These are phyloP conservation scores for Drosophila subsilvestris DNA, from an alignment of 2,888 invertebrate genomes.

Conservation along the genomic window DNA sequence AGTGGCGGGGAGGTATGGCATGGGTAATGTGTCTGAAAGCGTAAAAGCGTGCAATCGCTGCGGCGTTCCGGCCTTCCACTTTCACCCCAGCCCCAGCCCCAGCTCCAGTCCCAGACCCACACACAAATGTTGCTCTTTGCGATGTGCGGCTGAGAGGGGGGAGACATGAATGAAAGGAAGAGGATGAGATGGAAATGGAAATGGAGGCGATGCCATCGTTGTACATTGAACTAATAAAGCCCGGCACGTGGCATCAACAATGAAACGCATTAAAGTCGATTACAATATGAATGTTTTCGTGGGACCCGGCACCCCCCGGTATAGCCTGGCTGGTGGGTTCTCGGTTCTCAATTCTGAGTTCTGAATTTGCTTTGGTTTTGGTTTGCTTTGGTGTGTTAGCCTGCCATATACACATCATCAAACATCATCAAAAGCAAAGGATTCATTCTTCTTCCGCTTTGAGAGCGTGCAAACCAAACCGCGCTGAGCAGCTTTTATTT, in stretches of 20 bases:
- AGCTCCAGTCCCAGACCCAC: not conserved
- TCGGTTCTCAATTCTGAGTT: conserved; percentile 8
- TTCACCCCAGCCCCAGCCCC: conserved; percentile 10
- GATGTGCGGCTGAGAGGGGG: conserved; percentile 18
- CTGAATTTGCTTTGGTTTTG: conserved; percentile 17
- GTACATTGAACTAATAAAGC: conserved; percentile 84
- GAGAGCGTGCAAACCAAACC: conserved; percentile 48
- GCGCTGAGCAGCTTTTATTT: conserved; percentile 21
- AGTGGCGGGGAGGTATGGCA: conserved; percentile 5
- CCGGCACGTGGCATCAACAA: conserved; percentile 84
- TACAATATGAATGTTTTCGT: conserved; percentile 79
- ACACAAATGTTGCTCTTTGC: conserved; percentile 46
- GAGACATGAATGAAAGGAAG: conserved; percentile 18
- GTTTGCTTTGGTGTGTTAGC: conserved; percentile 17
- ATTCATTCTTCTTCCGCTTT: conserved; percentile 15
- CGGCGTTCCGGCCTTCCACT: conserved; percentile 51
- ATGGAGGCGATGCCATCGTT: conserved; percentile 65
- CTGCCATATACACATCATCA: conserved; percentile 51
- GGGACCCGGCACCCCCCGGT: not conserved
- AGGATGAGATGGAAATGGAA: conserved; percentile 15
- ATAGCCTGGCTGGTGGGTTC: conserved; percentile 1
- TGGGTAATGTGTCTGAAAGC: conserved; percentile 83
- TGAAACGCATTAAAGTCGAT: conserved; percentile 85
- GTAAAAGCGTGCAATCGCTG: conserved; percentile 82
- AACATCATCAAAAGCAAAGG: conserved; percentile 46